phyloP scores from a whole-genome alignment of 2,113 vertebrate genomes.

The Hipposideros armiger region DNA sequence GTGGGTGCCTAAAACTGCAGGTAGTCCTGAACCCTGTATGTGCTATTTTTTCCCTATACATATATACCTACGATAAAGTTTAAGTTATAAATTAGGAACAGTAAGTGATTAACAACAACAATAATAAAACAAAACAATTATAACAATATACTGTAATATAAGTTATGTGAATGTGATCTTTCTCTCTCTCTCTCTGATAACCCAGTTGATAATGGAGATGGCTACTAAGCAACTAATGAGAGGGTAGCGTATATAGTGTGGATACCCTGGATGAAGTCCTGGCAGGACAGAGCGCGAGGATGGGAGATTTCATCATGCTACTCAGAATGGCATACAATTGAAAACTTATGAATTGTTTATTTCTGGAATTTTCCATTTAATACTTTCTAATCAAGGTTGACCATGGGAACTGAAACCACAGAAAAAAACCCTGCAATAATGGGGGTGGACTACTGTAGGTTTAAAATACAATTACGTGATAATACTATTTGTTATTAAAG shows the following conservation, averaged over 20 bases:
- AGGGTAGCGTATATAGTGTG: not conserved
- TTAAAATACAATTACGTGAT: not conserved
- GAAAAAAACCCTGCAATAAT: not conserved
- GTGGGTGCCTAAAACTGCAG: no score
- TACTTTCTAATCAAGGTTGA: not conserved
- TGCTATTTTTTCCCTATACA: not conserved
- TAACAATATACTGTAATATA: not conserved
- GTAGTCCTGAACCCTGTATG: not conserved
- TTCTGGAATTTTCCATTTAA: not conserved
- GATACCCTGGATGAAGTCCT: not conserved
- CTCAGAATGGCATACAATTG: not conserved
- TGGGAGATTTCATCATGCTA: not conserved
- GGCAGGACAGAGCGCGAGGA: not conserved
- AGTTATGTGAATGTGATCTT: not conserved
- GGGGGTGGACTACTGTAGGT: not conserved
- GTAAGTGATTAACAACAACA: not conserved
- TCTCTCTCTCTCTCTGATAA: not conserved
- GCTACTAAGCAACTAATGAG: not conserved
- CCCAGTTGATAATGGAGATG: not conserved
- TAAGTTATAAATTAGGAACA: not conserved
- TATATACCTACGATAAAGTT: not conserved
- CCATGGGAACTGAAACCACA: not conserved
- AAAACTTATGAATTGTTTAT: not conserved
- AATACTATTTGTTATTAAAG: constrained; percentile 49
- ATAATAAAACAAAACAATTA: not conserved